phyloP scores from a whole-genome alignment of 1,140 invertebrate genomes.

The Frieseomelitta varia region DNA sequence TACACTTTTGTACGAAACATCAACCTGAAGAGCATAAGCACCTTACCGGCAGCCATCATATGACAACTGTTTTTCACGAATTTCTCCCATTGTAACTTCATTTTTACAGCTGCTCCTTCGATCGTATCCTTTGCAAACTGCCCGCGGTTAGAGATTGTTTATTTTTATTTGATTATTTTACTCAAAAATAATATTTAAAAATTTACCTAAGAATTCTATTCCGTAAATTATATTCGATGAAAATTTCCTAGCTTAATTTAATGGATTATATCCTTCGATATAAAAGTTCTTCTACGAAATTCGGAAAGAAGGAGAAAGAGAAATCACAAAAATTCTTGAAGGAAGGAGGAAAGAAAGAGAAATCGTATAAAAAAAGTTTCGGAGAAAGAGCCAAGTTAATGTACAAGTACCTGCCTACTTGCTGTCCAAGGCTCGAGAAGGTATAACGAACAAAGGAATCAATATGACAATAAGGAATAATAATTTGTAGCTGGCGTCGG shows the following conservation, averaged over 20 bases:
- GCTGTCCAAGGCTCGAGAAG: background rate
- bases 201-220: too few species aligned
- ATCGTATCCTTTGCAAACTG: background rate
- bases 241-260: too few species aligned
- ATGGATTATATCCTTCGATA: too few species aligned
- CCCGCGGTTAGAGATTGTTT: too few species aligned
- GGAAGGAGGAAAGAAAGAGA: too few species aligned
- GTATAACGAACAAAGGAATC: conserved; percentile 19
- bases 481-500: conserved; percentile 31
- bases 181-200: too few species aligned
- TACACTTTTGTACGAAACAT: conserved; percentile 52
- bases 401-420: background rate
- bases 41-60: background rate
- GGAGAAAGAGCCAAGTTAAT: background rate
- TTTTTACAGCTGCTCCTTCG: background rate
- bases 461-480: conserved; percentile 19
- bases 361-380: background rate
- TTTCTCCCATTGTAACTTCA: background rate
- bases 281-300: too few species aligned
- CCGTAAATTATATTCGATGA: too few species aligned
- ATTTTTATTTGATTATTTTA: too few species aligned
- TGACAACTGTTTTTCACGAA: conserved; percentile 1
- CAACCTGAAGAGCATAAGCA: conserved; percentile 20
- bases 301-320: too few species aligned
- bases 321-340: too few species aligned